A percentile compares a stretch with the other conserved stretches of the same genome.
Conservation (phyloP, 2,888 invertebrate species). For the Drosophila neotestacea region DNA sequence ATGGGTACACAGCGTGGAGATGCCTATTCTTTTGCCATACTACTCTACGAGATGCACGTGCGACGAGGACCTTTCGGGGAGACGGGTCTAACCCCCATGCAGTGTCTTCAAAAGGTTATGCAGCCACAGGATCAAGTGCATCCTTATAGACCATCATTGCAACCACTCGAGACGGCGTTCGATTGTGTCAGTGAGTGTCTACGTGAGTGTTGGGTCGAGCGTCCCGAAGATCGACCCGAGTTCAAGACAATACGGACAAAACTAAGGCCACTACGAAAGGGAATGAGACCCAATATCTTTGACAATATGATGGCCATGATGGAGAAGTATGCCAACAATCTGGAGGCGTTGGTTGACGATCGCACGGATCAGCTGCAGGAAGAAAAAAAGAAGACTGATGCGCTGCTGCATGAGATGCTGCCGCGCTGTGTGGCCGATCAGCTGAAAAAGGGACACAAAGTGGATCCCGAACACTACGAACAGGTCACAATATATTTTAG, state of each 20-base stretch:
- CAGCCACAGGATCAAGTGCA: constrained; percentile 81
- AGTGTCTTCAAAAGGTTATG: constrained; percentile 86
- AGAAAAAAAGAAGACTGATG: constrained; percentile 98
- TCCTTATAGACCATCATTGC: constrained; percentile 89
- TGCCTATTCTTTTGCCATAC: constrained; percentile 94
- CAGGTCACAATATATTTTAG: constrained; percentile 96
- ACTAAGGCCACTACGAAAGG: constrained; percentile 93
- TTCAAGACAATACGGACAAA: constrained; percentile 92
- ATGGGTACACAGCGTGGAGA: constrained; percentile 91
- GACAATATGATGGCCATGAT: constrained; percentile 99
- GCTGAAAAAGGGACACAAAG: constrained; percentile 94
- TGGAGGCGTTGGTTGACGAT: constrained; percentile 97
- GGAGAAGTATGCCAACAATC: constrained; percentile 98
- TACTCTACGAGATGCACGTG: constrained; percentile 95
- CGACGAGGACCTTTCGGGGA: constrained; percentile 94
- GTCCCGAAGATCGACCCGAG: constrained; percentile 92
- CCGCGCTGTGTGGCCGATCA: constrained; percentile 97
- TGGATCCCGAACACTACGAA: constrained; percentile 96
- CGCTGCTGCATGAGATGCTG: constrained; percentile 94
- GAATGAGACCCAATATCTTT: constrained; percentile 98
- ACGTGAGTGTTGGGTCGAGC: constrained; percentile 95
- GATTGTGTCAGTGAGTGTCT: constrained; percentile 94
- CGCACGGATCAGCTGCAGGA: constrained; percentile 96
- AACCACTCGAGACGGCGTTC: constrained; percentile 92
- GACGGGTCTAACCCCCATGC: constrained; percentile 88